A percentile compares a stretch with the other conserved stretches of the same genome.
Evolutionary conservation across 2,113 vertebrate species (phyloP).

Genomic region (Scomber japonicus): DNA sequence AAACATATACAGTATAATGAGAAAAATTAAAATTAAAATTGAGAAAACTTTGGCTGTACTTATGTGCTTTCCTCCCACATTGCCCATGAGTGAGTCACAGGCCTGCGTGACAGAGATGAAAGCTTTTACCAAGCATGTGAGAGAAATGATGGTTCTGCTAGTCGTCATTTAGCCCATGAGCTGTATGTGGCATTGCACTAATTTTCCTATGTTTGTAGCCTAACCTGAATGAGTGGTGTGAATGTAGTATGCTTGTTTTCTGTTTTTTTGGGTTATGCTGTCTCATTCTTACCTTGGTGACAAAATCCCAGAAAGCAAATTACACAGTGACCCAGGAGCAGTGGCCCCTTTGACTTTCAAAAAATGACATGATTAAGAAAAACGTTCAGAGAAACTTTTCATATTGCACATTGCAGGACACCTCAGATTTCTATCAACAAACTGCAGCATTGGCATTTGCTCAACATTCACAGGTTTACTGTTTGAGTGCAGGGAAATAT

Average conservation of each 20-base stretch:
- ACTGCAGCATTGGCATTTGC: not conserved
- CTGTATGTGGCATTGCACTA: not conserved
- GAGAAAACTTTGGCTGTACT: constrained; percentile 71
- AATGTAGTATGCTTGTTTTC: not conserved
- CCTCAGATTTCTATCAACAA: not conserved
- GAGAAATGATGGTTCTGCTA: constrained; percentile 39
- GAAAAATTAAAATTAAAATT: constrained; percentile 56
- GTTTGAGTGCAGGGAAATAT: not conserved
- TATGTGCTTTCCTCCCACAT: constrained; percentile 69
- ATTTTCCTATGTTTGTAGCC: not conserved
- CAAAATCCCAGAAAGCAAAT: not conserved
- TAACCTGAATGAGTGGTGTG: not conserved
- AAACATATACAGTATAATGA: constrained; percentile 42
- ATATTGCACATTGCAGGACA: not conserved
- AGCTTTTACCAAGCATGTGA: constrained; percentile 57
- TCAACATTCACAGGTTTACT: not conserved
- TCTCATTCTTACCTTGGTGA: not conserved
- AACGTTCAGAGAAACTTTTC: not conserved
- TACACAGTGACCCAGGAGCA: not conserved
- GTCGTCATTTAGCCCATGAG: constrained; percentile 34
- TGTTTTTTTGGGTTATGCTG: not conserved
- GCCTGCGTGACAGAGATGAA: constrained; percentile 59
- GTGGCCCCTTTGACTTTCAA: not conserved
- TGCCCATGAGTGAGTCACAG: constrained; percentile 69
- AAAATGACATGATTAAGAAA: not conserved